Evolutionary conservation across 2,113 vertebrate genomes (phyloP), one percentile per base, ranked within the genome.

Genomic region (Oriolus oriolus): DNA sequence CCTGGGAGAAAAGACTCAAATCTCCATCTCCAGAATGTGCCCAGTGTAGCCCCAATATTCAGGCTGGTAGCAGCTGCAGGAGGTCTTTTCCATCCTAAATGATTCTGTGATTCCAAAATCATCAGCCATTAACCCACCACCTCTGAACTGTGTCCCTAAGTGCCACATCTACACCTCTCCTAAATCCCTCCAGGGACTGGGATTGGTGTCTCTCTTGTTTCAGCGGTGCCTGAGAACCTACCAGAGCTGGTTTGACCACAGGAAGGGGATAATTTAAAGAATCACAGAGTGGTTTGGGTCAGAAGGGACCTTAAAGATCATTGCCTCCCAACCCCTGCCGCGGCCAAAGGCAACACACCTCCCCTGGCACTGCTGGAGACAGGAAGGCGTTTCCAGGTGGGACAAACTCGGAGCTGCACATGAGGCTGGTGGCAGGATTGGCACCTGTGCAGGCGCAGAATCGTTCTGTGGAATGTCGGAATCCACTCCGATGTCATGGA

Each of bases 161-260:
- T 37, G 44, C 44, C 28, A 61, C 74, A 76, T 23, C 10, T 18
- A 13, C 15, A 16, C 15, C 63, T 41, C 24, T 52, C 45, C 49
- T 31, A 33, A 49, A 56, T 35, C 63, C 56, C 35, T 61, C 17
- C 27, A 49, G 7, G 35, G 31, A 9, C 0, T 8, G 44, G 26
- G 35, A 27, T 16, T 64, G 30, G 8, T 75, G 61, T 53, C 54
- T 42, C 31, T 30, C 76, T 37, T 6, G 23, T 57, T 61, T 45
- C 26, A 30, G 6, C 6, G 16, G 13, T 73, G 63, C 33, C 30
- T 18, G 30, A 39, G 39, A 50, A 69, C 16, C 26, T 35, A 4
- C 8, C 3, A 0, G 45, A 35, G 37, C 42, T 16, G 54, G 11
- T 70, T 49, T 87, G 64, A 13, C 18, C 0, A 0, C 35, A 65